phyloP scores from a whole-genome alignment of 2,888 invertebrate genomes.

The Dolomedes plantarius region DNA sequence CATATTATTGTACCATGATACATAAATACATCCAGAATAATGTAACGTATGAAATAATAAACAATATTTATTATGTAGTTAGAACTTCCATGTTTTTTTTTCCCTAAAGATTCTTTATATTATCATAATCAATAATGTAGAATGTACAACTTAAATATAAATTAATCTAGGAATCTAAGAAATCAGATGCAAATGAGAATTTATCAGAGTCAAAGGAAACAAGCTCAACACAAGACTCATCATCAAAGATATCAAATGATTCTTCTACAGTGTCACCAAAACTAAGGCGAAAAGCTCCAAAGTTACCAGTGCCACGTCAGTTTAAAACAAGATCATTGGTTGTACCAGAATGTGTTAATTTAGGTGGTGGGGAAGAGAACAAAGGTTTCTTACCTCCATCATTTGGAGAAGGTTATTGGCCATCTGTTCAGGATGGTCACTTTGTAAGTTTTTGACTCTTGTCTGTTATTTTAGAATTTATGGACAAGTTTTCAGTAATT shows the following conservation, averaged over 20 bases:
- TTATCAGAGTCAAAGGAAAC: slow-evolving; percentile 26
- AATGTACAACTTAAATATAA: too few species aligned
- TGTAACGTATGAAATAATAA: too few species aligned
- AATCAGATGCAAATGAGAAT: slow-evolving; percentile 19
- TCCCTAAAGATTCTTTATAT: too few species aligned
- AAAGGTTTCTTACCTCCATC: slow-evolving; percentile 55
- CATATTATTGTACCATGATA: too few species aligned
- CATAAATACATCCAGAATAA: too few species aligned
- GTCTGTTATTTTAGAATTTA: neutral
- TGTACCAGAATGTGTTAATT: slow-evolving; percentile 66
- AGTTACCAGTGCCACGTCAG: slow-evolving; percentile 52
- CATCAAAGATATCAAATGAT: neutral
- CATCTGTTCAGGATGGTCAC: slow-evolving; percentile 67
- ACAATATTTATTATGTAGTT: too few species aligned
- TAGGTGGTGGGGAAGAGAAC: slow-evolving; percentile 53
- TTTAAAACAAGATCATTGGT: slow-evolving; percentile 65
- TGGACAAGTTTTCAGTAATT: neutral
- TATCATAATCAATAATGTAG: too few species aligned
- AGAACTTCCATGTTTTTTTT: too few species aligned
- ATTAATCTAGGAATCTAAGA: slow-evolving; percentile 33
- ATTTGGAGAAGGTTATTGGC: slow-evolving; percentile 67
- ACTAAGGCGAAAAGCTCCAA: slow-evolving; percentile 52
- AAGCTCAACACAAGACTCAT: slow-evolving; percentile 10
- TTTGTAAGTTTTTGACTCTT: slow-evolving; percentile 62
- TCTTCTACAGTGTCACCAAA: slow-evolving; percentile 41